A percentile compares a stretch with the other conserved stretches of the same genome.
Evolutionary conservation across 2,113 vertebrate species (phyloP).

Genomic region (Malurus melanocephalus): DNA sequence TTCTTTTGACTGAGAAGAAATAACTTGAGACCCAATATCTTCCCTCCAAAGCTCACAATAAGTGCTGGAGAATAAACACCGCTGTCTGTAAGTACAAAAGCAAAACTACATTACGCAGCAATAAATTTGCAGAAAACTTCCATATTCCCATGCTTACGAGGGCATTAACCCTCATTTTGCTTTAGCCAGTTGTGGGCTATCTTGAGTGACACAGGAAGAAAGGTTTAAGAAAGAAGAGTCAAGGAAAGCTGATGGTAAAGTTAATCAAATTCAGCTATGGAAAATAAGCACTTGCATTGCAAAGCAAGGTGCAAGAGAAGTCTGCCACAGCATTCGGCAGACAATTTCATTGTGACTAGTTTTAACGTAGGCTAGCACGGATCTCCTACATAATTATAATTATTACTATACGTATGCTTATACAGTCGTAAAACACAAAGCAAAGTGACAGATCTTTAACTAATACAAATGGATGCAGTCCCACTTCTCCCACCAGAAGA

Average conservation of each 20-base stretch:
- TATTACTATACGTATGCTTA: not conserved
- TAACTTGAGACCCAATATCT: not conserved
- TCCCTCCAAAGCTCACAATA: not conserved
- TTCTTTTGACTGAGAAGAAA: not conserved
- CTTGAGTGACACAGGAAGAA: not conserved
- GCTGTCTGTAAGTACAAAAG: not conserved
- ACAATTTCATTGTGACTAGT: not conserved
- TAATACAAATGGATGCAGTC: constrained; percentile 6
- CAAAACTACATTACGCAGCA: not conserved
- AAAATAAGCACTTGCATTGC: constrained; percentile 8
- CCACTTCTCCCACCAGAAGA: not conserved
- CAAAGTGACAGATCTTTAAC: constrained; percentile 12
- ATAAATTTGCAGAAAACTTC: not conserved
- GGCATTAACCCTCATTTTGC: not conserved
- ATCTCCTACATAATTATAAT: constrained; percentile 14
- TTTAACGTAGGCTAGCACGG: not conserved
- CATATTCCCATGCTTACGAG: not conserved
- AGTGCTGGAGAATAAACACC: not conserved
- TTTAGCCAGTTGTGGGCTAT: not conserved
- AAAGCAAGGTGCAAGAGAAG: not conserved
- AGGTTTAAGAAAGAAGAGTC: not conserved
- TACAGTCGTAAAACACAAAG: constrained; percentile 30
- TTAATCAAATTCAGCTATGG: not conserved
- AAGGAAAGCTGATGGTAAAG: not conserved
- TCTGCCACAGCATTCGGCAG: not conserved